Percentiles rank a stretch among this genome's conserved stretches.
Evolutionary conservation across 2,888 invertebrate species (phyloP).

Genomic region (Antitype chi): DNA sequence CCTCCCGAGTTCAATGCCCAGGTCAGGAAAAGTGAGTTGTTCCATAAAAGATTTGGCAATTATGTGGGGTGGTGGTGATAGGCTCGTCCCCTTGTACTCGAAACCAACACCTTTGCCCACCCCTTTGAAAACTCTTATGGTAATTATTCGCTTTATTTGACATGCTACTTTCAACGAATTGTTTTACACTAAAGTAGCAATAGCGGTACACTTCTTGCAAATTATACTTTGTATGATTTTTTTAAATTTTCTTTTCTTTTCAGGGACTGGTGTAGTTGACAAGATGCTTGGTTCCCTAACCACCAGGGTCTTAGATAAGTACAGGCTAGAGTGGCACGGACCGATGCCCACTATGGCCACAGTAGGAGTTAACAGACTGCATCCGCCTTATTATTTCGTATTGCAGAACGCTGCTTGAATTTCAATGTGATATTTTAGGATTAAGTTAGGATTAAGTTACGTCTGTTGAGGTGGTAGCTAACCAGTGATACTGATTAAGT

Average conservation of each 20-base stretch:
- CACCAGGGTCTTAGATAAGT: conserved; percentile 80
- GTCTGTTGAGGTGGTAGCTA: background rate
- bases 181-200: no score
- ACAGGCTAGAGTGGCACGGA: conserved; percentile 88
- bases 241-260: background rate
- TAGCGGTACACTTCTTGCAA: background rate
- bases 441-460: conserved; percentile 25
- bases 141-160: no score
- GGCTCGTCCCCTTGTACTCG: no score
- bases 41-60: no score
- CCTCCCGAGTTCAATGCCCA: no score
- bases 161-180: no score
- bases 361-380: conserved; percentile 82
- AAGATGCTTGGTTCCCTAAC: conserved; percentile 80
- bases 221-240: background rate
- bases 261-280: conserved; percentile 75
- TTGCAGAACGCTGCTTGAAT: conserved; percentile 82
- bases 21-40: no score
- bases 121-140: no score
- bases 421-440: conserved; percentile 55
- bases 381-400: conserved; percentile 85
- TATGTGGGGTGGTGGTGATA: no score
- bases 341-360: conserved; percentile 78
- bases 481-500: background rate
- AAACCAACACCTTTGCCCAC: no score